Percentiles rank a stretch among this genome's conserved stretches.
Conservation (phyloP, 1,140 invertebrate genomes). For the Scaptomyza pallida region DNA sequence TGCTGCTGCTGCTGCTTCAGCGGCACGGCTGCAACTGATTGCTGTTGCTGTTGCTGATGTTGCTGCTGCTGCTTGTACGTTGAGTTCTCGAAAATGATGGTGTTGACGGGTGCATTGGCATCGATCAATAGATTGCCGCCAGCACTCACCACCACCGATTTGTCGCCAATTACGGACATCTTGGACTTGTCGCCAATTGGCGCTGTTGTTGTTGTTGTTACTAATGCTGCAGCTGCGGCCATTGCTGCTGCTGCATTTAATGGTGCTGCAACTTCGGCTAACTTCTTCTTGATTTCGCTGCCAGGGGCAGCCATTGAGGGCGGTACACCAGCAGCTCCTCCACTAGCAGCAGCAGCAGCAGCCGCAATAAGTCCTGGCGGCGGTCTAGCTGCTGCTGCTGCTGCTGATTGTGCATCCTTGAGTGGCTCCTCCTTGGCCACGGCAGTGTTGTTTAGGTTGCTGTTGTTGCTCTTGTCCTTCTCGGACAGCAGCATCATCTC, state of each 20-base stretch:
- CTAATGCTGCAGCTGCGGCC: neutral
- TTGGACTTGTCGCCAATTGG: constrained; percentile 57
- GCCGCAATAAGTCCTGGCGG: constrained; percentile 61
- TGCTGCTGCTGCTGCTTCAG: constrained; percentile 85
- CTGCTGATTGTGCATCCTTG: constrained; percentile 21
- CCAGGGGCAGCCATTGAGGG: constrained; percentile 28
- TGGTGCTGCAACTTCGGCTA: constrained; percentile 12
- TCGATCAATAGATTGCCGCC: constrained; percentile 48
- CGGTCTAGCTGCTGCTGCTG: constrained; percentile 34
- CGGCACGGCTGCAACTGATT: constrained; percentile 56
- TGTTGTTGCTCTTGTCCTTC: constrained; percentile 59
- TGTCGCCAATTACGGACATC: constrained; percentile 60
- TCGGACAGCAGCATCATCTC: constrained; percentile 18
- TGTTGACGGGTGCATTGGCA: constrained; percentile 89
- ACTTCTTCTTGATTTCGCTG: constrained; percentile 50
- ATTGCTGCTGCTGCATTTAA: constrained; percentile 8
- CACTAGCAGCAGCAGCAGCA: constrained; percentile 10
- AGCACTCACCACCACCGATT: constrained; percentile 26
- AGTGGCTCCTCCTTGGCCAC: constrained; percentile 61
- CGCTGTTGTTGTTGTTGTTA: constrained; percentile 10
- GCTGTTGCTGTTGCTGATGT: constrained; percentile 87
- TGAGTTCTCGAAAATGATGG: constrained; percentile 96
- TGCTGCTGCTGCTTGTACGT: constrained; percentile 91
- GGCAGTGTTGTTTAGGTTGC: constrained; percentile 55
- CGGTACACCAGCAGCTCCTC: neutral